Evolutionary conservation across 2,797 vertebrate species (phyloP).

Genomic region (Pipistrellus pygmaeus): DNA sequence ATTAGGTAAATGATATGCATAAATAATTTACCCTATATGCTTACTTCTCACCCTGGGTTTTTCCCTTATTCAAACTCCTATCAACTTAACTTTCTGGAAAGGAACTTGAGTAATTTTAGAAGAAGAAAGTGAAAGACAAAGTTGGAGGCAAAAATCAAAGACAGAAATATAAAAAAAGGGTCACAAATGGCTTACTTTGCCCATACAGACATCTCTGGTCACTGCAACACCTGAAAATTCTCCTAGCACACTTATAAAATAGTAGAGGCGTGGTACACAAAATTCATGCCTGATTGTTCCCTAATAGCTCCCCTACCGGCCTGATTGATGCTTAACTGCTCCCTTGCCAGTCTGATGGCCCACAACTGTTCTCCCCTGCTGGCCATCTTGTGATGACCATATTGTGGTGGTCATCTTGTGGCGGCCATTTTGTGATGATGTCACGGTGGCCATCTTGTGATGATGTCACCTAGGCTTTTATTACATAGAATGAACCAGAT

Average conservation of each 20-base stretch:
- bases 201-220: neutral
- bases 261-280: no score
- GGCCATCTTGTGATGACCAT: no score
- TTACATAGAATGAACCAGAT: neutral
- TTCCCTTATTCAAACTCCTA: neutral
- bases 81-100: conserved; percentile 42
- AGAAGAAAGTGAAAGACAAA: conserved; percentile 23
- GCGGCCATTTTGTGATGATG: no score
- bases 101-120: neutral
- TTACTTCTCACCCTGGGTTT: neutral
- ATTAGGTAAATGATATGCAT: neutral
- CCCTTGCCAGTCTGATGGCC: no score
- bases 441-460: no score
- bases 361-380: no score
- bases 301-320: no score
- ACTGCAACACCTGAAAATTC: neutral
- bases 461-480: no score
- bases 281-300: no score
- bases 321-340: no score
- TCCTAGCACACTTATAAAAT: neutral
- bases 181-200: neutral
- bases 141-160: conserved; percentile 39
- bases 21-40: conserved; percentile 1
- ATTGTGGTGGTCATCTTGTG: no score
- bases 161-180: neutral